Percentiles rank a stretch among this genome's conserved stretches.
phyloP scores from a whole-genome alignment of 1,140 invertebrate species.

The Rhizoglyphus robini region DNA sequence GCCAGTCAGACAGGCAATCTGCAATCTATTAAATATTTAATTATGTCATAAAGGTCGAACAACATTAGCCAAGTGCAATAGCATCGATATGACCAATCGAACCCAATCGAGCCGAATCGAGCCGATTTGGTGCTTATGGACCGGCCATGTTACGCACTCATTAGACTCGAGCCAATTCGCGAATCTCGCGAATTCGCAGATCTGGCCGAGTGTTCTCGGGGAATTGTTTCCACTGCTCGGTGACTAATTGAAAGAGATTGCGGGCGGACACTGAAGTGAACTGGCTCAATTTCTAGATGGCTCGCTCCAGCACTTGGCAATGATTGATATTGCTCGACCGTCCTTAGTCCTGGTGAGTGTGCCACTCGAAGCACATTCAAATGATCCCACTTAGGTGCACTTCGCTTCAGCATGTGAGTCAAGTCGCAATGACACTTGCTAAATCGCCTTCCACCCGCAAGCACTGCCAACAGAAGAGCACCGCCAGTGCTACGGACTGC shows the following conservation, averaged over 20 bases:
- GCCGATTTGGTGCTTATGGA: background rate
- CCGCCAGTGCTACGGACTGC: too few species aligned
- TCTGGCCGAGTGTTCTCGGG: background rate
- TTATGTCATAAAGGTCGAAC: constrained; percentile 8
- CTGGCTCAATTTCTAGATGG: background rate
- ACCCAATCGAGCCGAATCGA: background rate
- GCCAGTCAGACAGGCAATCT: too few species aligned
- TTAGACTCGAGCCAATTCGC: background rate
- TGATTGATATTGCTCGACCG: background rate
- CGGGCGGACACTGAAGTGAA: background rate
- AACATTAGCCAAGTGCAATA: background rate
- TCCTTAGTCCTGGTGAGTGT: background rate
- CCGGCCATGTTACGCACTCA: background rate
- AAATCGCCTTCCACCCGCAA: too few species aligned
- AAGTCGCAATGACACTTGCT: too few species aligned
- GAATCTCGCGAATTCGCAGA: too few species aligned
- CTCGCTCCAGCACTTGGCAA: background rate
- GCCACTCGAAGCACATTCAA: too few species aligned
- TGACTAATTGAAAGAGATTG: background rate
- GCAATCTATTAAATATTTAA: constrained; percentile 13
- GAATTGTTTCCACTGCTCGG: too few species aligned
- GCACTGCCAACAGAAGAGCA: too few species aligned
- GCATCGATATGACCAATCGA: background rate
- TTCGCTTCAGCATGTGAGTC: too few species aligned
- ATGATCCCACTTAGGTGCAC: too few species aligned